phyloP scores from a whole-genome alignment of 2,888 invertebrate genomes.

The Orthonevra nobilis region DNA sequence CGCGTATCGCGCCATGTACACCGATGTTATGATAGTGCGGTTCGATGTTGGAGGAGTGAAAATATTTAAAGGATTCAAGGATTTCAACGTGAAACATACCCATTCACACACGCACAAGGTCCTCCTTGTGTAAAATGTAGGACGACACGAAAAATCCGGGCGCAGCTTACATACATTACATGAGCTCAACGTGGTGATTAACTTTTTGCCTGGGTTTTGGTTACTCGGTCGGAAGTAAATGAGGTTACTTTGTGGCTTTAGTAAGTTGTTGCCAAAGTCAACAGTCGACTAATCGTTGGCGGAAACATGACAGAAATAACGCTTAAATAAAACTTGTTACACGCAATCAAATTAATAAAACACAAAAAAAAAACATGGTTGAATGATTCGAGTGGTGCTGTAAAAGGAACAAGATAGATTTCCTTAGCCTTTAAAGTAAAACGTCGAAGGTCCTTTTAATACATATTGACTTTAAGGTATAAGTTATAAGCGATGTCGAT shows the following conservation, averaged over 20 bases:
- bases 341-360: no score
- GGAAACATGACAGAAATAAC: no score
- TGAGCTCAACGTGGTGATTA: slow-evolving; percentile 18
- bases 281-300: background rate
- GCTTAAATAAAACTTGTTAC: no score
- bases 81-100: no score
- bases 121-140: background rate
- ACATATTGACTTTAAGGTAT: no score
- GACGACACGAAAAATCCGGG: slow-evolving; percentile 24
- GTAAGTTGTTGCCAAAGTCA: slow-evolving; percentile 7
- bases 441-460: no score
- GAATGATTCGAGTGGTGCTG: no score
- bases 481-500: no score
- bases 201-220: slow-evolving; percentile 20
- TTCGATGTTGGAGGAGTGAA: background rate
- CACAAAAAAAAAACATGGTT: no score
- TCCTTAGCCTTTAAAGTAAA: no score
- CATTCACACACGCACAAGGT: no score
- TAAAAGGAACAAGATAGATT: no score
- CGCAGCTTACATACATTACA: background rate
- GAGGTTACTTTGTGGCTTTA: slow-evolving; percentile 1
- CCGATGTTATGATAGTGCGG: slow-evolving; percentile 28
- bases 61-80: background rate
- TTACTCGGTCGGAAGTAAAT: slow-evolving; percentile 16
- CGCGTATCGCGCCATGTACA: slow-evolving; percentile 35